Percentiles rank a stretch among this genome's conserved stretches.
Evolutionary conservation across 2,888 invertebrate species (phyloP).

Genomic region (Cetonia aurata): DNA sequence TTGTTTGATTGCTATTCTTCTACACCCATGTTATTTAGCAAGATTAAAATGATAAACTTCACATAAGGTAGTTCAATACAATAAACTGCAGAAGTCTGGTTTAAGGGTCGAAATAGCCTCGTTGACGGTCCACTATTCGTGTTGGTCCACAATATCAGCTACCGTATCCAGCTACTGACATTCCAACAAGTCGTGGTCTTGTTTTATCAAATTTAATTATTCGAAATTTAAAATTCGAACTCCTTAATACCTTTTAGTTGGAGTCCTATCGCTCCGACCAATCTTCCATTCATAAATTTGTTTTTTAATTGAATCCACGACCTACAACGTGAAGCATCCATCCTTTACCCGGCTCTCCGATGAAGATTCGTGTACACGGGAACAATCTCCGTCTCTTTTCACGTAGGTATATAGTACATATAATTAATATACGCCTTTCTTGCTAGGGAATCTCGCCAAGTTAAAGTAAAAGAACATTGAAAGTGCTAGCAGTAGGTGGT

Average conservation of each 20-base stretch:
- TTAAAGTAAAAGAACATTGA: no score
- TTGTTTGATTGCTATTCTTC: no score
- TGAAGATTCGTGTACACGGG: no score
- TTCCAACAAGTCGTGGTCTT: slow-evolving; percentile 57
- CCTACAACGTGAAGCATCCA: slow-evolving; percentile 29
- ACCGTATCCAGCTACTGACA: slow-evolving; percentile 57
- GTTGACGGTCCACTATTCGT: not conserved
- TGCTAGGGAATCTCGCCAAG: no score
- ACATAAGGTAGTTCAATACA: no score
- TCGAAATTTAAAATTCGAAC: slow-evolving; percentile 58
- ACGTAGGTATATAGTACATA: no score
- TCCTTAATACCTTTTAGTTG: slow-evolving; percentile 52
- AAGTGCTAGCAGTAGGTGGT: no score
- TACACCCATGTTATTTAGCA: no score
- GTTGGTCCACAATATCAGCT: slow-evolving; percentile 52
- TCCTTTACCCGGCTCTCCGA: no score
- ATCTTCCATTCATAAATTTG: slow-evolving; percentile 52
- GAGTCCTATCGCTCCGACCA: slow-evolving; percentile 49
- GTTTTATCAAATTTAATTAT: slow-evolving; percentile 61
- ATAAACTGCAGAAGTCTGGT: not conserved
- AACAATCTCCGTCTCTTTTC: no score
- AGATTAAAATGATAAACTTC: no score
- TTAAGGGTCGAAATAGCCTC: not conserved
- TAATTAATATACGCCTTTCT: no score
- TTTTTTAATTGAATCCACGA: slow-evolving; percentile 48